Base-by-base conservation (phyloP, 1,140 invertebrate species). In the Trypoxylus dichotomus region DNA sequence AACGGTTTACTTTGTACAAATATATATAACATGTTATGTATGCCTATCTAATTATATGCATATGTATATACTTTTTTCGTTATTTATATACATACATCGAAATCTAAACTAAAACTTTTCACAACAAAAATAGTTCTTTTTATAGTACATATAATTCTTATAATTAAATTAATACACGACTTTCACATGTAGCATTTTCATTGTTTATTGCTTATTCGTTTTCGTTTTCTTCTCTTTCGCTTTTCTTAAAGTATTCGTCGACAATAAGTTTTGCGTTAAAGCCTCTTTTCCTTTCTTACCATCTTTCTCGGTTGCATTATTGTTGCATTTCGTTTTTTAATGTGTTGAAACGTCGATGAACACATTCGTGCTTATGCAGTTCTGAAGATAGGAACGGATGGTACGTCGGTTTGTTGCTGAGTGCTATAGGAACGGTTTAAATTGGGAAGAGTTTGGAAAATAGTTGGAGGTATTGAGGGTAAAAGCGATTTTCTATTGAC, bases 181-280 rank as follows among this genome's bases (percentile, higher is more conserved):
- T 54, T 54, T n/a, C 47, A 68, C 60, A 24, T 29, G 60, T 68
- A 29, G 27, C 60, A 24, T 27, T 68, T 29, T 68, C 60, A 68
- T 68, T 68, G 60, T 68, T 29, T 68, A 68, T 68, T 68, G 60
- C 60, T 58, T 68, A 68, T 68, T 68, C 60, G 60, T 68, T 68
- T 68, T 7, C 24, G 7, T 27, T 68, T 29, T 68, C 60, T 68
- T 6, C 13, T 25, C 27, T 19, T 24, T 27, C 13, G 25, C 21
- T 27, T 15, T 68, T 60, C 10, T 3, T n/a, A 27, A 1, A 19
- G 21, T 29, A 29, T 24, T 24, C 47, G 47, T 19, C 21, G 21
- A 58, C 47, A 8, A n/a, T 58, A 19, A 19, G 15, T 19, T 58
- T 27, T 7, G 8, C 7, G 60, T 24, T 68, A 68, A 1, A 68